Base-by-base conservation (phyloP, 2,113 vertebrate genomes). In the Hydrochoerus hydrochaeris region DNA sequence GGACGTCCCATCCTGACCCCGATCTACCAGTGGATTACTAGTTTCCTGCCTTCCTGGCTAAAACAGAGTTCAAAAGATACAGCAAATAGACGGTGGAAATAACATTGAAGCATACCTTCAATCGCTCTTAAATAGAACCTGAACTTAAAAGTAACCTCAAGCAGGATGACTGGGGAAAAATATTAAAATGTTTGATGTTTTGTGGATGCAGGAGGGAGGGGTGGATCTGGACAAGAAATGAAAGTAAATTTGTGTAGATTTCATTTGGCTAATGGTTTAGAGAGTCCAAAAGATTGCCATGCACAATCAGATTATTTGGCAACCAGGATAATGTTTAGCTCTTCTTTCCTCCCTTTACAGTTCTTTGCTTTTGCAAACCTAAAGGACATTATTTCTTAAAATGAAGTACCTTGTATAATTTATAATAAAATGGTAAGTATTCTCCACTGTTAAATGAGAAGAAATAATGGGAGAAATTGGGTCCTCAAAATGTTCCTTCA, bases 401-500 rank as follows among this genome's bases (percentile, higher is more conserved):
- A 65, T 6, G 35, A 28, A 89, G 49, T 44, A 26, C 5, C 1
- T 49, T 32, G 1, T 19, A 28, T 17, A 2, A 41, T 26, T 46
- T 84, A 65, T 81, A 58, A 94, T 57, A 67, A 80, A 65, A 58
- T 28, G 28, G 1, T 38, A 35, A 82, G 24, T 24, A 62, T 22
- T 67, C 44, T 57, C 32, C 17, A 24, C 26, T 54, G 1, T 12
- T 9, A 41, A 78, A 54, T 1, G 71, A 80, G 83, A 71, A 88
- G 41, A 92, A 96, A 93, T 30, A 28, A 35, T 32, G 83, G 13
- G 80, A 62, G 26, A 97, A 95, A 88, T 86, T 57, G 80, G 69
- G 88, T 93, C 94, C 94, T 95, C 89, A 13, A 92, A 95, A 92
- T 13, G 38, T 88, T 95, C 63, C 95, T 93, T 98, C 88, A 17